Conservation (phyloP, 2,797 vertebrate genomes). For the Ctenopoma multispine region DNA sequence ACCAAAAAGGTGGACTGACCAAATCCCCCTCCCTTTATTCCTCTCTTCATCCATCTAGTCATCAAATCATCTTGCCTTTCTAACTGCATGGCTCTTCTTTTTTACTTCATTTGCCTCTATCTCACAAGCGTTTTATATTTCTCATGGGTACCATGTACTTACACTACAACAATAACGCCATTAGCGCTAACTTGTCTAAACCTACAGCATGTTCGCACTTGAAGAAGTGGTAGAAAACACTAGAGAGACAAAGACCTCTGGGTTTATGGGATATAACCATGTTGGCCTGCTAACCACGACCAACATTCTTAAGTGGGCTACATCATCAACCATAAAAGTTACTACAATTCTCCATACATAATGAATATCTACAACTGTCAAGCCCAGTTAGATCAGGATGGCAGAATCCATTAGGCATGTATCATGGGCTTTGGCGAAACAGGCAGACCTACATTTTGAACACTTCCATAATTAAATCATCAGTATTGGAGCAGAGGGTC, state of each 20-base stretch:
- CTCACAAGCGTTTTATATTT: conserved; percentile 64
- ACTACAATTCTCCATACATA: conserved; percentile 84
- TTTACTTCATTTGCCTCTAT: conserved; percentile 46
- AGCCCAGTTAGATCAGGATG: conserved; percentile 76
- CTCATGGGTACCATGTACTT: conserved; percentile 73
- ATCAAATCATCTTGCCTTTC: conserved; percentile 34
- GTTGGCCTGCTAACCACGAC: conserved; percentile 73
- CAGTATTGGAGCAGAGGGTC: conserved; percentile 72
- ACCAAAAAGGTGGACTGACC: conserved; percentile 44
- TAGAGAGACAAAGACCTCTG: conserved; percentile 63
- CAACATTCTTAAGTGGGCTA: conserved; percentile 81
- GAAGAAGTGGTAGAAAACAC: conserved; percentile 60
- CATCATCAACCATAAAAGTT: conserved; percentile 80
- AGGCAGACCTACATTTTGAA: conserved; percentile 83
- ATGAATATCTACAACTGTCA: conserved; percentile 85
- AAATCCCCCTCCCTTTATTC: conserved; percentile 10
- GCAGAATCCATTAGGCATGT: conserved; percentile 80
- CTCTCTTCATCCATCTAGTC: conserved; percentile 36
- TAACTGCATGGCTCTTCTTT: conserved; percentile 35
- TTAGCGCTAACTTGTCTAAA: conserved; percentile 78
- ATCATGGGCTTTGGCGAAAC: conserved; percentile 80
- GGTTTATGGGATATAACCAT: conserved; percentile 57
- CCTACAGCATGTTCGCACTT: conserved; percentile 68
- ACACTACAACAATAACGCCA: conserved; percentile 69
- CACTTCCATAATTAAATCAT: conserved; percentile 85